A percentile compares a stretch with the other conserved stretches of the same genome.
Conservation (phyloP, 2,797 vertebrate genomes). For the Phylloscopus collybita region DNA sequence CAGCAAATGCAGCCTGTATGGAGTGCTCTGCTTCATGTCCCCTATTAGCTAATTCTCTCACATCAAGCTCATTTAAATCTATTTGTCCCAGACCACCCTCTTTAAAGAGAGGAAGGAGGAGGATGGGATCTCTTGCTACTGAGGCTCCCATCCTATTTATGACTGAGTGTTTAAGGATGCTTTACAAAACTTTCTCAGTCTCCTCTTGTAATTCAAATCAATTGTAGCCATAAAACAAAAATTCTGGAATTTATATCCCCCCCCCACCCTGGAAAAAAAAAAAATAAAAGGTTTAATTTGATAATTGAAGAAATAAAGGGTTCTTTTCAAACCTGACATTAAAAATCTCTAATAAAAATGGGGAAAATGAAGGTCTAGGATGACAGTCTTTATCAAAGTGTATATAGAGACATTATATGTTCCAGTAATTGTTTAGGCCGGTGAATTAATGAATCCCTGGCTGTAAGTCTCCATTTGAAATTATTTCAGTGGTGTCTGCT, state of each 20-base stretch:
- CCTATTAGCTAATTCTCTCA: constrained; percentile 46
- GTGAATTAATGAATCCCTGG: constrained; percentile 86
- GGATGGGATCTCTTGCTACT: constrained; percentile 58
- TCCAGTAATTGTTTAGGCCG: constrained; percentile 85
- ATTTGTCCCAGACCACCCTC: constrained; percentile 58
- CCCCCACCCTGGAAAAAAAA: not conserved
- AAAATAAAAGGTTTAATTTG: constrained; percentile 69
- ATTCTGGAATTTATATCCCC: constrained; percentile 65
- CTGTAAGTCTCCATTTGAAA: constrained; percentile 94
- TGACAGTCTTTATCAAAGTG: constrained; percentile 84
- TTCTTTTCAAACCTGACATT: constrained; percentile 72
- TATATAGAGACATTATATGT: constrained; percentile 87
- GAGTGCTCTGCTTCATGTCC: not conserved
- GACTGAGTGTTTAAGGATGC: constrained; percentile 49
- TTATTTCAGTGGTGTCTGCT: constrained; percentile 91
- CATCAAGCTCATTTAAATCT: constrained; percentile 61
- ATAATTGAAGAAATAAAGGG: constrained; percentile 77
- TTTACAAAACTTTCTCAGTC: constrained; percentile 63
- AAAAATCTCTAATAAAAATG: constrained; percentile 79
- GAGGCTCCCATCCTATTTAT: constrained; percentile 38
- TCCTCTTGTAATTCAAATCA: constrained; percentile 63
- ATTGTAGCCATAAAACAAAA: constrained; percentile 66
- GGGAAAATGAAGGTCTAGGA: constrained; percentile 78
- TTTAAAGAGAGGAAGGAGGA: constrained; percentile 46
- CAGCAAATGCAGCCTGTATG: not conserved